These are phyloP conservation scores for Cranoglanis bouderius DNA, from an alignment of 2,113 vertebrate genomes.

Conservation along the genomic window DNA sequence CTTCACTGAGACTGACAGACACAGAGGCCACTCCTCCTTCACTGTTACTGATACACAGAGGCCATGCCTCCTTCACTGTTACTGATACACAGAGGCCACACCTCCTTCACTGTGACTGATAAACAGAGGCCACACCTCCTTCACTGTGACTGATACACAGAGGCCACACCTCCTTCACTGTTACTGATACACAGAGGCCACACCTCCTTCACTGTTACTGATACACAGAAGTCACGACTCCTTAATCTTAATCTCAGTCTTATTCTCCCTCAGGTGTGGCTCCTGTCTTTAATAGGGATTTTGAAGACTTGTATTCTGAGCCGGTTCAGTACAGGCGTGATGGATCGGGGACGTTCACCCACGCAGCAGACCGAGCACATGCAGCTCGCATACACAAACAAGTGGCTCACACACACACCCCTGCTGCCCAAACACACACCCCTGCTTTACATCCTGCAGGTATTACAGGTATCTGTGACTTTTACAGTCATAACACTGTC, in stretches of 20 bases:
- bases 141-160: not conserved
- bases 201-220: not conserved
- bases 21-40: not conserved
- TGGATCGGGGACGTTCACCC: conserved; percentile 10
- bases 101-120: not conserved
- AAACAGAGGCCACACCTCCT: not conserved
- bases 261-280: conserved; percentile 53
- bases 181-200: not conserved
- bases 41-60: not conserved
- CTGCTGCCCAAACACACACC: not conserved
- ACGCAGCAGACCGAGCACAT: not conserved
- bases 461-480: not conserved
- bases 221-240: not conserved
- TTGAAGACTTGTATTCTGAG: conserved; percentile 53
- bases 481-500: not conserved
- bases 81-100: not conserved
- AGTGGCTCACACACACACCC: not conserved
- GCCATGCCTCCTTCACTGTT: not conserved
- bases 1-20: not conserved
- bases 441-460: conserved; percentile 11
- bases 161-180: not conserved
- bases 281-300: conserved; percentile 39
- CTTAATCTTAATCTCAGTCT: not conserved
- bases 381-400: not conserved
- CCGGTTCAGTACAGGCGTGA: conserved; percentile 59